Evolutionary conservation across 92 coral and sea anemone genomes (phyloP).

Genomic region (Porites rus): DNA sequence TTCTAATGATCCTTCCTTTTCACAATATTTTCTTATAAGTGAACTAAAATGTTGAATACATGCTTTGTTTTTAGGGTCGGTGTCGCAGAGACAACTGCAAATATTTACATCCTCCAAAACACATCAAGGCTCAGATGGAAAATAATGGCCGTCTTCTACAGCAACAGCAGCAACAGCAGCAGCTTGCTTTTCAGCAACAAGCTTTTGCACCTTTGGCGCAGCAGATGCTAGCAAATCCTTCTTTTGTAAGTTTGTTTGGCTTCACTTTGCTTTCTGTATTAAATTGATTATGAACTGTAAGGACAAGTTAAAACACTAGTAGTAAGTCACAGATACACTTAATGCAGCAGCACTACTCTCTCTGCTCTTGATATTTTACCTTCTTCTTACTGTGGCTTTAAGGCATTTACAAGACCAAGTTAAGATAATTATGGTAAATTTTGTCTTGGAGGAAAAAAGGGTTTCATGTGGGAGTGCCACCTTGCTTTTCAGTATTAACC

Average conservation of each 20-base stretch:
- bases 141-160: conserved; percentile 95
- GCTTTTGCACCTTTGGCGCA: conserved; percentile 82
- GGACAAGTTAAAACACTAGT: no score
- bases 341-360: no score
- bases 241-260: conserved; percentile 72
- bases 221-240: conserved; percentile 92
- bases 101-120: conserved; percentile 98
- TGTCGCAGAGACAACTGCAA: conserved; percentile 97
- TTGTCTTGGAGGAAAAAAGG: no score
- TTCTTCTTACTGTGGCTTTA: no score
- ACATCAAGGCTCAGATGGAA: conserved; percentile 94
- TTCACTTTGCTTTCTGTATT: background rate
- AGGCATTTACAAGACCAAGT: no score
- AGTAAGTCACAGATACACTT: no score
- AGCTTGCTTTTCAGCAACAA: conserved; percentile 82
- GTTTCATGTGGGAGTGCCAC: no score
- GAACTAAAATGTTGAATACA: background rate
- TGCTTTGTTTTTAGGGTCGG: conserved; percentile 71
- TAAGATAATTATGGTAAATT: no score
- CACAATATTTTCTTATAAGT: background rate
- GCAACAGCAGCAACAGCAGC: conserved; percentile 81
- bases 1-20: no score
- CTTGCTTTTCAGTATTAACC: no score
- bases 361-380: no score
- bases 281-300: no score